A percentile compares a stretch with the other conserved stretches of the same genome.
These are phyloP conservation scores for Cassiopea xamachana DNA, from an alignment of 30 jellyfish, hydroid and myxozoan species.

Conservation along the genomic window DNA sequence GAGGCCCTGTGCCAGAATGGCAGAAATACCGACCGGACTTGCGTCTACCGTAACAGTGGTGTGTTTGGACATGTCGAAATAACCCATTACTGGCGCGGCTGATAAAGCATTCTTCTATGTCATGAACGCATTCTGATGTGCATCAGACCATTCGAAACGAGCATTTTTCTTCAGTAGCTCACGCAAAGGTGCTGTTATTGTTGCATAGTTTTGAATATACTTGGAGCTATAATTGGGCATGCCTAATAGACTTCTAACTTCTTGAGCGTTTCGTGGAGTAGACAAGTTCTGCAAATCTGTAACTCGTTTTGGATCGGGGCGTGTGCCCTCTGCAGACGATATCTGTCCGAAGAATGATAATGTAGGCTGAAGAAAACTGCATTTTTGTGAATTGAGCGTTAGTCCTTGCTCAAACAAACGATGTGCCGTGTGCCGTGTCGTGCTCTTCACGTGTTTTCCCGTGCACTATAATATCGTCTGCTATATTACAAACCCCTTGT, in stretches of 20 bases:
- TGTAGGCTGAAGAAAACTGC: slow-evolving; percentile 26
- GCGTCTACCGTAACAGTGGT: slow-evolving; percentile 16
- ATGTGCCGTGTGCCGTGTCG: slow-evolving; percentile 32
- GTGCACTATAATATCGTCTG: slow-evolving; percentile 71
- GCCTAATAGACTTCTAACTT: slow-evolving; percentile 62
- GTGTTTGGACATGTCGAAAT: slow-evolving; percentile 40
- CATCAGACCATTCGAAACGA: slow-evolving; percentile 38
- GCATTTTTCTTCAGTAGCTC: slow-evolving; percentile 49
- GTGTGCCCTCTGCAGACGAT: slow-evolving; percentile 53
- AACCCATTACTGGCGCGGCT: slow-evolving; percentile 56
- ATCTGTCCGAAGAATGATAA: slow-evolving; percentile 48
- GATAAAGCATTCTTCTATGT: slow-evolving; percentile 21
- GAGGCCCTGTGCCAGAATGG: slow-evolving; percentile 29
- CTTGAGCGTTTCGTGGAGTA: slow-evolving; percentile 49
- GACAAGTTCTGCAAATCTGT: slow-evolving; percentile 18
- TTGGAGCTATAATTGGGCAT: slow-evolving; percentile 59
- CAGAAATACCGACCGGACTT: slow-evolving; percentile 35
- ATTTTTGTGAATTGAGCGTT: slow-evolving; percentile 44
- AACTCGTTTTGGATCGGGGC: slow-evolving; percentile 56
- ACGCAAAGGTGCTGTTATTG: slow-evolving; percentile 67
- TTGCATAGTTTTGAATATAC: slow-evolving; percentile 44
- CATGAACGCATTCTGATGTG: slow-evolving; percentile 37
- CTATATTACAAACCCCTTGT: slow-evolving; percentile 46
- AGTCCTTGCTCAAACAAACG: slow-evolving; percentile 48
- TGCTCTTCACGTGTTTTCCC: slow-evolving; percentile 55